Conservation (phyloP, 2,113 vertebrate species). For the Poicephalus meyeri region DNA sequence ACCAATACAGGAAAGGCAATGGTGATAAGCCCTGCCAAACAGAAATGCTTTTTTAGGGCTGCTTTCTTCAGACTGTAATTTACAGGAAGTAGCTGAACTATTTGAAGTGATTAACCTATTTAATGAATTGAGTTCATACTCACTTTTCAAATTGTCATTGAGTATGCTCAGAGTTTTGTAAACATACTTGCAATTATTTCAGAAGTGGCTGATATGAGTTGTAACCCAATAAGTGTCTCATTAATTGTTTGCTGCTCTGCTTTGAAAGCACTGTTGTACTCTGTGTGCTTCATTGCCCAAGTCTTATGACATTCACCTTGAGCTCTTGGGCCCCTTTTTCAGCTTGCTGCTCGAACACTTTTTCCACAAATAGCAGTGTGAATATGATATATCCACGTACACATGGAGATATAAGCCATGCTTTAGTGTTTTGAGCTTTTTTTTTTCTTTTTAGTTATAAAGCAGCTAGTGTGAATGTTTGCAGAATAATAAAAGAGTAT, state of each 20-base stretch:
- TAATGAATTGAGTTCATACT: slow-evolving; percentile 20
- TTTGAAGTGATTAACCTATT: slow-evolving; percentile 35
- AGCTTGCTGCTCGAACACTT: neutral
- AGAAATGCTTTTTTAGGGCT: neutral
- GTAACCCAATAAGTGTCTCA: slow-evolving; percentile 10
- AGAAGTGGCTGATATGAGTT: slow-evolving; percentile 46
- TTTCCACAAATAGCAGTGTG: neutral
- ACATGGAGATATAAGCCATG: neutral
- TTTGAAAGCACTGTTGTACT: neutral
- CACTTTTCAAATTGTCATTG: slow-evolving; percentile 28
- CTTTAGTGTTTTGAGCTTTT: neutral
- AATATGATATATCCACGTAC: neutral
- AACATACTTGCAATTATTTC: slow-evolving; percentile 45
- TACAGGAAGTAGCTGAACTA: neutral
- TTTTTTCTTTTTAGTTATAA: neutral
- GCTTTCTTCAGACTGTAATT: neutral
- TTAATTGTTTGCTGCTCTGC: slow-evolving; percentile 16
- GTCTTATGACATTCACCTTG: neutral
- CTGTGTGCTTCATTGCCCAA: neutral
- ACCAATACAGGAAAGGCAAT: neutral
- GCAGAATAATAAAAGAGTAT: neutral
- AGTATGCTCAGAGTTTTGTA: slow-evolving; percentile 27
- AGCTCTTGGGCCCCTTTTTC: neutral
- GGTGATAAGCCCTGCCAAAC: neutral
- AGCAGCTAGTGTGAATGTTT: neutral